A percentile compares a stretch with the other conserved stretches of the same genome.
Evolutionary conservation across 2,113 vertebrate species (phyloP).

Genomic region (Solenodon paradoxus): DNA sequence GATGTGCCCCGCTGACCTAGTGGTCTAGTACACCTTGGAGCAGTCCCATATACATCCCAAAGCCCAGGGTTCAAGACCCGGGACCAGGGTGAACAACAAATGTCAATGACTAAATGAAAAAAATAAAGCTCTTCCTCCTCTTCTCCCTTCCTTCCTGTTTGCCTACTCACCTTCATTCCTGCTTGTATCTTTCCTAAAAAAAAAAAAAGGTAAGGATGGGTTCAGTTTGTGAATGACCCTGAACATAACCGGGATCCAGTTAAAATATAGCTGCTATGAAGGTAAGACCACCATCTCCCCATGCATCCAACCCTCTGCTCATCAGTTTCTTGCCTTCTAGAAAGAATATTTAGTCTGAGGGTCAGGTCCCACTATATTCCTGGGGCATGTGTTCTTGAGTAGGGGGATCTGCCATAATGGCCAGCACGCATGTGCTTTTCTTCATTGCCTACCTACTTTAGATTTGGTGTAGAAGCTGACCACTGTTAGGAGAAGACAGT

Average conservation of each 20-base stretch:
- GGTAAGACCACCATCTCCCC: neutral
- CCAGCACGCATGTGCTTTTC: neutral
- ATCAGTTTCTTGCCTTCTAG: neutral
- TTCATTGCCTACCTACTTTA: neutral
- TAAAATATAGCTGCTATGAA: neutral
- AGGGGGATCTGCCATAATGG: neutral
- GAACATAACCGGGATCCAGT: neutral
- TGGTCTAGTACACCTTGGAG: too few species aligned
- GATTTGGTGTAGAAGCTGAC: neutral
- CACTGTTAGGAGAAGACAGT: neutral
- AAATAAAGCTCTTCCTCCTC: too few species aligned
- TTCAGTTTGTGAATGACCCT: neutral
- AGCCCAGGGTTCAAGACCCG: too few species aligned
- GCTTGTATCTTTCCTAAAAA: too few species aligned
- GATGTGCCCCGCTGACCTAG: too few species aligned
- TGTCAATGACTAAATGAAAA: too few species aligned
- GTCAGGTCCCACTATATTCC: too few species aligned
- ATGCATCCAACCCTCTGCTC: neutral
- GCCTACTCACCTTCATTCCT: too few species aligned
- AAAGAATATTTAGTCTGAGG: rapidly evolving
- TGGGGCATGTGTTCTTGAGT: rapidly evolving
- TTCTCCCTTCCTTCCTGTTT: too few species aligned
- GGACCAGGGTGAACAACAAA: too few species aligned
- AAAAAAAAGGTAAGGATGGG: too few species aligned
- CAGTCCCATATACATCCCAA: too few species aligned